Conservation (phyloP, 2,797 vertebrate genomes). For the Alfaro cultratus region DNA sequence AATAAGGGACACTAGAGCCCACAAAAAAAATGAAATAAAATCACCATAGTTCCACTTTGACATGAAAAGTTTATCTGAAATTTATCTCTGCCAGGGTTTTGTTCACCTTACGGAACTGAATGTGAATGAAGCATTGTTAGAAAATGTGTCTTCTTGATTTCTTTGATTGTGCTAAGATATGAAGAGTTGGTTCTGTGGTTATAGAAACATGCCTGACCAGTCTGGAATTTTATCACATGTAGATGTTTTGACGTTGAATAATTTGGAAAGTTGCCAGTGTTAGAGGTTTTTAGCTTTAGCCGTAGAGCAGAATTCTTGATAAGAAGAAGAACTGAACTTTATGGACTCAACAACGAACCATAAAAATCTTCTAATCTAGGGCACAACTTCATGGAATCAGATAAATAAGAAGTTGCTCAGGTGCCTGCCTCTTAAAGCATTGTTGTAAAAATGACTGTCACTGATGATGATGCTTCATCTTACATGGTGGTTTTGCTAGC, state of each 20-base stretch:
- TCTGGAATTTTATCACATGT: neutral
- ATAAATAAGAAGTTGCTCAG: neutral
- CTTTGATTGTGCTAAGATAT: neutral
- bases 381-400: neutral
- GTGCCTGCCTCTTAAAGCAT: neutral
- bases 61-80: neutral
- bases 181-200: neutral
- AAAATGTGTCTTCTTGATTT: neutral
- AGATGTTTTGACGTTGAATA: neutral
- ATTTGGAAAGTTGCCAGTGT: neutral
- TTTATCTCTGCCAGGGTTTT: neutral
- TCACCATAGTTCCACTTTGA: neutral
- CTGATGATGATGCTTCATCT: neutral
- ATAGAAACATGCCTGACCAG: neutral
- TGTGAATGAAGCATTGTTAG: conserved; percentile 9
- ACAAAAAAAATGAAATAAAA: too few relatives aligned
- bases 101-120: neutral
- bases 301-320: neutral
- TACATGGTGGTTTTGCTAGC: neutral
- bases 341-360: neutral
- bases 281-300: neutral
- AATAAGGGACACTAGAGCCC: too few relatives aligned
- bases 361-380: neutral
- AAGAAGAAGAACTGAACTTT: neutral
- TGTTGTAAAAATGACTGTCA: neutral